These are phyloP conservation scores for Pipra filicauda DNA, from an alignment of 2,113 vertebrate genomes.

Conservation along the genomic window DNA sequence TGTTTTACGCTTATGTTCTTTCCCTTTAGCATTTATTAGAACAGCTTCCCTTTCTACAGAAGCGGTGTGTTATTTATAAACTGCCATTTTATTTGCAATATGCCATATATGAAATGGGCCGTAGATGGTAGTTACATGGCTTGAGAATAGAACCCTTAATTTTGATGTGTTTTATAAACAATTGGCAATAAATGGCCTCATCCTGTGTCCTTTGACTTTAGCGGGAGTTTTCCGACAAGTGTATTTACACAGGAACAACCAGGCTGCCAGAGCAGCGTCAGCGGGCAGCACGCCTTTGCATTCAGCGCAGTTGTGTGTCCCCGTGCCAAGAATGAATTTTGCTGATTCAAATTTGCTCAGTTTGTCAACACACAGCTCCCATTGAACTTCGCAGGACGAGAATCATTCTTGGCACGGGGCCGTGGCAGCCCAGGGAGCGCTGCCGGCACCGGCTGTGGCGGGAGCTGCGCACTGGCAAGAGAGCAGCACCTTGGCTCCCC, in stretches of 20 bases:
- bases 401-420: constrained; percentile 48
- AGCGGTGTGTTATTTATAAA: neutral
- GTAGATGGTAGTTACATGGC: neutral
- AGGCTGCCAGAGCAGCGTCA: neutral
- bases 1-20: neutral
- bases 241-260: neutral
- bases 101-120: neutral
- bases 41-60: neutral
- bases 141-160: constrained; percentile 46
- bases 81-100: constrained; percentile 26
- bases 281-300: neutral
- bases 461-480: neutral
- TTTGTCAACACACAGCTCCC: constrained; percentile 53
- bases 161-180: constrained; percentile 55
- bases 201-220: constrained; percentile 2
- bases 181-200: constrained; percentile 33
- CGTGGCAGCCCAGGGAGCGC: neutral
- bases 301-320: neutral
- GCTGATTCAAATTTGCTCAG: constrained; percentile 25
- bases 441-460: neutral
- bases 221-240: neutral
- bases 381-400: neutral
- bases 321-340: constrained; percentile 22
- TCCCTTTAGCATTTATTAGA: neutral
- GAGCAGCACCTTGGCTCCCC: neutral